A percentile compares a stretch with the other conserved stretches of the same genome.
Evolutionary conservation across 2,888 invertebrate genomes (phyloP).

Genomic region (Drosophila melanosoma): DNA sequence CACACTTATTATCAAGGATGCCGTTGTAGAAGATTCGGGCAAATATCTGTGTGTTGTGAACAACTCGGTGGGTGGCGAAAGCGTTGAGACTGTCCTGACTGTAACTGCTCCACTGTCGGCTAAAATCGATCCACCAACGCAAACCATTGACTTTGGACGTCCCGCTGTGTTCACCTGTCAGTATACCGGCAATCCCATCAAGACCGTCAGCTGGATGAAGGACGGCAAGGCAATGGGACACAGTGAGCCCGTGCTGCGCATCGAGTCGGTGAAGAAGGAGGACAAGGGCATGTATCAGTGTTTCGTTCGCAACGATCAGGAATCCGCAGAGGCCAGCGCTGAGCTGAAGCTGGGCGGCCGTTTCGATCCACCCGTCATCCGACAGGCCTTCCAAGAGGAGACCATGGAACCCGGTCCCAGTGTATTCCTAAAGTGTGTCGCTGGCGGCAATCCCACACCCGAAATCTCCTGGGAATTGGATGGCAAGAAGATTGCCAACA

Average conservation of each 20-base stretch:
- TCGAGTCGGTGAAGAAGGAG: slow-evolving; percentile 95
- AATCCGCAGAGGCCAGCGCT: slow-evolving; percentile 96
- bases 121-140: slow-evolving; percentile 94
- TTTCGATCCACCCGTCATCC: slow-evolving; percentile 95
- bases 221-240: slow-evolving; percentile 95
- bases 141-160: slow-evolving; percentile 97
- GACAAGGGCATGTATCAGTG: slow-evolving; percentile 99
- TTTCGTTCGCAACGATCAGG: slow-evolving; percentile 96
- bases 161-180: slow-evolving; percentile 96
- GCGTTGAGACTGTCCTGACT: slow-evolving; percentile 95
- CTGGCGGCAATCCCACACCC: slow-evolving; percentile 97
- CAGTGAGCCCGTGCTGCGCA: slow-evolving; percentile 92
- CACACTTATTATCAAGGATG: slow-evolving; percentile 95
- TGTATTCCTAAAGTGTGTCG: slow-evolving; percentile 95
- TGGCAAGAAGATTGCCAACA: slow-evolving; percentile 92
- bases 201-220: slow-evolving; percentile 96
- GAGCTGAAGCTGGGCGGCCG: slow-evolving; percentile 97
- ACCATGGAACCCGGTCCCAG: slow-evolving; percentile 96
- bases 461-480: slow-evolving; percentile 97
- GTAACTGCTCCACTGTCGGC: slow-evolving; percentile 96
- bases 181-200: slow-evolving; percentile 95
- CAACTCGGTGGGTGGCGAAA: slow-evolving; percentile 97
- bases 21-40: slow-evolving; percentile 96
- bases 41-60: slow-evolving; percentile 97
- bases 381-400: slow-evolving; percentile 94